Conservation (phyloP, 37 sponge, comb jelly and placozoan genomes). For the Crambe crambe region DNA sequence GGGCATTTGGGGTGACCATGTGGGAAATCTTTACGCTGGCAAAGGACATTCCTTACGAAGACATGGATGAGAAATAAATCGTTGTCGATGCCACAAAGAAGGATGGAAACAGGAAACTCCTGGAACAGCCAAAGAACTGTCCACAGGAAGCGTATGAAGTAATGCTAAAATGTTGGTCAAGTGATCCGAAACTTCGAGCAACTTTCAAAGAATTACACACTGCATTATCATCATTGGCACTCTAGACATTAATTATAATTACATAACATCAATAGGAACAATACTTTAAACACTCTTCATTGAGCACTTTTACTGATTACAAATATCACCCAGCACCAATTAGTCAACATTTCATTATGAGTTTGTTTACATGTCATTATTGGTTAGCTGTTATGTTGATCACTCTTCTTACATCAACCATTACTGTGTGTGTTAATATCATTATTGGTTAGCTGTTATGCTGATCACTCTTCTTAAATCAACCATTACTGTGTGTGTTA, state of each 20-base stretch:
- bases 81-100: conserved; percentile 50
- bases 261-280: background rate
- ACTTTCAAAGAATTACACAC: conserved; percentile 43
- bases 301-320: too few species aligned
- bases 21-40: conserved; percentile 76
- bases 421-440: too few species aligned
- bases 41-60: conserved; percentile 46
- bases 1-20: conserved; percentile 76
- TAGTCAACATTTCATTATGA: too few species aligned
- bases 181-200: conserved; percentile 33
- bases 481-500: too few species aligned
- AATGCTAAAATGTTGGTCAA: conserved; percentile 61
- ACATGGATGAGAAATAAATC: conserved; percentile 56
- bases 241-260: background rate
- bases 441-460: too few species aligned
- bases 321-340: too few species aligned
- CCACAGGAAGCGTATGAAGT: conserved; percentile 46
- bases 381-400: too few species aligned
- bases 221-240: background rate
- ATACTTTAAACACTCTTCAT: background rate
- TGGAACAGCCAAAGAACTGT: conserved; percentile 40
- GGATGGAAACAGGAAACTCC: background rate
- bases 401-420: too few species aligned
- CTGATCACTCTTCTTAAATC: too few species aligned
- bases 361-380: too few species aligned